phyloP scores from a whole-genome alignment of 2,797 vertebrate species.

The Gastrophryne carolinensis region DNA sequence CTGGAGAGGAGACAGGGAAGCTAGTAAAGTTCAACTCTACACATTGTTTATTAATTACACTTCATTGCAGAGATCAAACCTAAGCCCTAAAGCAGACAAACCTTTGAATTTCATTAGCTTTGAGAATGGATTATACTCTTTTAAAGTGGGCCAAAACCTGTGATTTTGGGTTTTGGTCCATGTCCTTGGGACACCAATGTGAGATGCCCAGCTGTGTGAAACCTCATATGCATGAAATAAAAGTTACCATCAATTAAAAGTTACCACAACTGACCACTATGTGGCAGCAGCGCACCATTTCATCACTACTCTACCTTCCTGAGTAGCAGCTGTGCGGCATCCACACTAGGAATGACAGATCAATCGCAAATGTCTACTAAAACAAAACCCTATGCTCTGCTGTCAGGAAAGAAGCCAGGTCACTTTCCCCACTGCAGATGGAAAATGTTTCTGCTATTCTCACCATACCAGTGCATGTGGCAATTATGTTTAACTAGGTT shows the following conservation, averaged over 20 bases:
- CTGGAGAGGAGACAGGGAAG: slow-evolving; percentile 62
- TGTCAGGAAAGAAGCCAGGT: neutral
- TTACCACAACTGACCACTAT: neutral
- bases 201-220: too few species aligned
- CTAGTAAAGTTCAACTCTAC: too few species aligned
- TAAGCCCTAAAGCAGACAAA: too few species aligned
- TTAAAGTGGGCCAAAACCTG: too few species aligned
- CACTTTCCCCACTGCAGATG: neutral
- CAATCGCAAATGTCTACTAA: slow-evolving; percentile 11
- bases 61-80: too few species aligned
- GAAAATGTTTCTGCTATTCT: slow-evolving; percentile 1
- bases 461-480: neutral
- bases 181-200: too few species aligned
- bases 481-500: neutral
- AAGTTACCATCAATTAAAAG: too few species aligned
- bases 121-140: too few species aligned
- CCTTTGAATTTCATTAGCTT: too few species aligned
- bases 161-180: too few species aligned
- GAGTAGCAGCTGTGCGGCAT: neutral
- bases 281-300: neutral
- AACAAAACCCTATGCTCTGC: slow-evolving; percentile 12
- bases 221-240: neutral
- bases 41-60: too few species aligned
- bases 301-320: neutral
- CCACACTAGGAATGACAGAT: slow-evolving; percentile 7